A percentile compares a stretch with the other conserved stretches of the same genome.
Evolutionary conservation across 2,888 invertebrate genomes (phyloP).

Genomic region (Tiliacea citrago): DNA sequence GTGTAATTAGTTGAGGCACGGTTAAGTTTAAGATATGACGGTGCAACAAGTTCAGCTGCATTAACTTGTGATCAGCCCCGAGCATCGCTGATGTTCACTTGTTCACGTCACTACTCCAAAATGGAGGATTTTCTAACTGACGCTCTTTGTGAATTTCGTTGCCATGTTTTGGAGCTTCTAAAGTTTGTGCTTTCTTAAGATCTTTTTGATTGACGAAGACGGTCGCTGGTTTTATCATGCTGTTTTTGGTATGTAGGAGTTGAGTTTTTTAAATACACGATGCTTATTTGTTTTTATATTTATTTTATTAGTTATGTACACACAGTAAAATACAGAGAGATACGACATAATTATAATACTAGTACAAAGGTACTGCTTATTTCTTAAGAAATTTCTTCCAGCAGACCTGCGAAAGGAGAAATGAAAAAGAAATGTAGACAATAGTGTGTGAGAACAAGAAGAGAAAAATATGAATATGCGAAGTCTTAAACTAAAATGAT

Average conservation of each 20-base stretch:
- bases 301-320: too few species aligned
- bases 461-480: too few species aligned
- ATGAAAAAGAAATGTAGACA: too few species aligned
- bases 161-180: constrained; percentile 27
- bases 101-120: constrained; percentile 40
- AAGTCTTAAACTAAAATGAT: too few species aligned
- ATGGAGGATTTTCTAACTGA: constrained; percentile 44
- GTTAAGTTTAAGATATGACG: constrained; percentile 77
- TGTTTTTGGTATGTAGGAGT: constrained; percentile 6
- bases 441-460: too few species aligned
- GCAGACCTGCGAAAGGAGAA: too few species aligned
- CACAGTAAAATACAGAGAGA: too few species aligned
- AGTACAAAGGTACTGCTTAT: too few species aligned
- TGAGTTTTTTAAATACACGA: neutral
- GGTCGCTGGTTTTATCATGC: constrained; percentile 11
- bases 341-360: too few species aligned
- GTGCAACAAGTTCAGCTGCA: constrained; percentile 76
- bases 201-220: constrained; percentile 32
- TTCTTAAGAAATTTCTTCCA: too few species aligned
- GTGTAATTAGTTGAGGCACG: constrained; percentile 78
- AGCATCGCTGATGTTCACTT: constrained; percentile 68
- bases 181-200: constrained; percentile 16
- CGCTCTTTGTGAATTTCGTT: constrained; percentile 40
- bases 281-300: constrained; percentile 12
- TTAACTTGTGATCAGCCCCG: constrained; percentile 78